Base-by-base conservation (phyloP, 2,113 vertebrate species). In the Lepus americanus region DNA sequence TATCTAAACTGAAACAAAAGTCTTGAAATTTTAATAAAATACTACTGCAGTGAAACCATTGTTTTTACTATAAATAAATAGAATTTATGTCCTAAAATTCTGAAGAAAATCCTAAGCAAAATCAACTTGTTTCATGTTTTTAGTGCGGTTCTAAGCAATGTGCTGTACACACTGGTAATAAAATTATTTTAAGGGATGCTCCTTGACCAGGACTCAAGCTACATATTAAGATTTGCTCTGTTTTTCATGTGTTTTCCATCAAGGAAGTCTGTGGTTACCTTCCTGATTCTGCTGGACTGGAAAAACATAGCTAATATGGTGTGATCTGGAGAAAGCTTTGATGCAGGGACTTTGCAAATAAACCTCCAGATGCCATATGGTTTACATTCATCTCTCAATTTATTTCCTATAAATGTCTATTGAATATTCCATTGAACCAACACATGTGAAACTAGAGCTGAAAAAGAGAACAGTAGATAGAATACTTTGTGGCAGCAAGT, bases 221-320 rank as follows among this genome's bases (percentile, higher is more conserved):
- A 79, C 98, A 94, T 97, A 98, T 98, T 98, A 98, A 98, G 98
- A 98, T 99, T 98, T 98, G 97, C 98, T 98, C 98, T 97, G 98
- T 98, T 98, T 97, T 99, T 99, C 99, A 99, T 99, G 99, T 99
- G 99, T 99, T 99, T 99, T 99, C 99, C 99, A 99, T 99, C 99
- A 99, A 98, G 98, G 98, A 98, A 98, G 99, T 99, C 99, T 99
- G 99, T 99, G 99, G 99, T 99, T 99, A 99, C 99, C 99, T 99
- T 99, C 99, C 99, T 99, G 99, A 99, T 99, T 99, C 99, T 99
- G 99, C 99, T 98, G 99, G 99, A 99, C 99, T 99, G 99, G 99
- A 99, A 99, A 99, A 99, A 99, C 99, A 99, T 98, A 99, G 99
- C 99, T 99, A 99, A 99, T 99, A 99, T 99, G 99, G 99, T 99